phyloP scores from a whole-genome alignment of 2,797 vertebrate species.

The Cossypha dichroa region DNA sequence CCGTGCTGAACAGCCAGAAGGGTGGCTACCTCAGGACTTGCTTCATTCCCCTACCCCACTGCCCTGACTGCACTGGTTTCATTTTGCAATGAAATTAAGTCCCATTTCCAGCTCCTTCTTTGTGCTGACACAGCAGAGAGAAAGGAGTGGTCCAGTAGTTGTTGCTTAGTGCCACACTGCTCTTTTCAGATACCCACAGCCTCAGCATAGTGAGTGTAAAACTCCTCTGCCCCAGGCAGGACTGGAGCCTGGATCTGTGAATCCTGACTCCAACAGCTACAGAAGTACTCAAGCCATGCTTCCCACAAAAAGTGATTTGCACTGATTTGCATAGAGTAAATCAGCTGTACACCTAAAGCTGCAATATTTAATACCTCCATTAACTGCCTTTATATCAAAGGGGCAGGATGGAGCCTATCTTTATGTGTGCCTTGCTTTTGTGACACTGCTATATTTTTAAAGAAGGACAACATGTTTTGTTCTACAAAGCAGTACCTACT shows the following conservation, averaged over 20 bases:
- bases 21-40: background rate
- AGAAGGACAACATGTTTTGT: background rate
- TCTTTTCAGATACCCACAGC: background rate
- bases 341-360: background rate
- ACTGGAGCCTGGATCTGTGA: background rate
- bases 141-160: background rate
- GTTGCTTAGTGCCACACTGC: background rate
- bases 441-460: background rate
- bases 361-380: background rate
- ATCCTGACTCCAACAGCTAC: background rate
- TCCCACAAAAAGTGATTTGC: background rate
- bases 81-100: background rate
- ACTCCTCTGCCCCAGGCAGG: background rate
- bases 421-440: background rate
- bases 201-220: background rate
- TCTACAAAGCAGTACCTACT: background rate
- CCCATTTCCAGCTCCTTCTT: background rate
- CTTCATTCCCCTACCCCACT: accelerated
- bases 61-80: background rate
- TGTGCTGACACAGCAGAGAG: background rate
- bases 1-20: accelerated
- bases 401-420: background rate
- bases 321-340: background rate
- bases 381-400: background rate
- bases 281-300: background rate